These are phyloP conservation scores for Gymnogyps californianus DNA, from an alignment of 2,113 vertebrate species.

Conservation along the genomic window DNA sequence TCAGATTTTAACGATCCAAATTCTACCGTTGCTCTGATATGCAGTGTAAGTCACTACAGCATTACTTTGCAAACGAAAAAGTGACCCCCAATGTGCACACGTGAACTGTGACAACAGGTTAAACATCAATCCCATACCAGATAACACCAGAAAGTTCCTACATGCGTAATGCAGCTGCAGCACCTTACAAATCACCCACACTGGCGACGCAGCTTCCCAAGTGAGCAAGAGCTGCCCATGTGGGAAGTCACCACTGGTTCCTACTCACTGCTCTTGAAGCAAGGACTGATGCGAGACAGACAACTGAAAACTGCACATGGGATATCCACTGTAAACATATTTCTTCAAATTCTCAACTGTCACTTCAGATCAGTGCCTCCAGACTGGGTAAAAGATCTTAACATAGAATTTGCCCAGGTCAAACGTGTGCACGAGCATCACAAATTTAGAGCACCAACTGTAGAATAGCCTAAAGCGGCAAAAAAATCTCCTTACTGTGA, in stretches of 20 bases:
- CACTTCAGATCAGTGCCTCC: neutral
- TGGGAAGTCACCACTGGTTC: neutral
- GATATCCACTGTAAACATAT: rapidly evolving
- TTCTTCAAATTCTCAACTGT: neutral
- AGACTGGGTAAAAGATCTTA: neutral
- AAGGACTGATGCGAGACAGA: neutral
- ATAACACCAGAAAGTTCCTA: neutral
- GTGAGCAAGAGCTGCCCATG: neutral
- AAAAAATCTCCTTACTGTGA: slow-evolving; percentile 84
- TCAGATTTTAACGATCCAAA: neutral
- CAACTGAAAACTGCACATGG: neutral
- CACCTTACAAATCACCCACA: neutral
- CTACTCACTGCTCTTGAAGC: neutral
- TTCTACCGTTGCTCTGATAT: neutral
- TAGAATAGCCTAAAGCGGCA: neutral
- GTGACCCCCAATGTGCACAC: rapidly evolving
- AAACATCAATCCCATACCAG: neutral
- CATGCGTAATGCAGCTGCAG: neutral
- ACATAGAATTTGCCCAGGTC: rapidly evolving
- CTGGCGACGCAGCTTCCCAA: neutral
- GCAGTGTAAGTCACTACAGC: neutral
- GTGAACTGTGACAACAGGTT: neutral
- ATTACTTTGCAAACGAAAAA: neutral
- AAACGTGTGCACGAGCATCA: rapidly evolving
- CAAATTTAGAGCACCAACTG: neutral